Conservation (phyloP, 2,797 vertebrate species). For the Dromococcyx pavoninus region DNA sequence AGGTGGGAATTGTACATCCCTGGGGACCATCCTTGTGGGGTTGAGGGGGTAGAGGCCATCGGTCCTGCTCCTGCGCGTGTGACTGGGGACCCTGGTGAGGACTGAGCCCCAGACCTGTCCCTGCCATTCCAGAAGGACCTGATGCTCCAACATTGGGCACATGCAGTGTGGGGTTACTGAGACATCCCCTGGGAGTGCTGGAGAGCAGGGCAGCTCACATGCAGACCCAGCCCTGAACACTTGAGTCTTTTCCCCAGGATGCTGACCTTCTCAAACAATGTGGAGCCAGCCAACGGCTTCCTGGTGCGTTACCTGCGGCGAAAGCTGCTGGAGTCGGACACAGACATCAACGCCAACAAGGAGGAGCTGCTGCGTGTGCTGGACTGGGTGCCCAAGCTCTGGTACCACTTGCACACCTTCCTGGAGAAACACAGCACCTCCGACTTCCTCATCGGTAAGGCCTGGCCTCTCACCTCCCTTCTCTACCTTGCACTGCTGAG, state of each 20-base stretch:
- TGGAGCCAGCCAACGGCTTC: conserved; percentile 95
- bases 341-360: conserved; percentile 76
- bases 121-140: neutral
- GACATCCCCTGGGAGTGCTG: neutral
- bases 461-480: neutral
- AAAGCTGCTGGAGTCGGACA: conserved; percentile 89
- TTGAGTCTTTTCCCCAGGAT: conserved; percentile 75
- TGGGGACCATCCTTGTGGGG: neutral
- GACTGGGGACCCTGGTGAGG: neutral
- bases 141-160: neutral
- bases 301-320: conserved; percentile 91
- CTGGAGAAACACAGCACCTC: conserved; percentile 98
- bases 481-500: fast-evolving
- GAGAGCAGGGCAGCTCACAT: neutral
- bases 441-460: conserved; percentile 93
- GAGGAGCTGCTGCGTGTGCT: conserved; percentile 87
- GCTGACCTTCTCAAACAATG: conserved; percentile 96
- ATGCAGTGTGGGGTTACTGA: neutral
- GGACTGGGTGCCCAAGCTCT: conserved; percentile 96
- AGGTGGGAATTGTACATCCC: conserved; percentile 75
- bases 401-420: conserved; percentile 96
- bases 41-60: neutral
- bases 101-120: neutral
- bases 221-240: neutral
- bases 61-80: neutral